A percentile compares a stretch with the other conserved stretches of the same genome.
Evolutionary conservation across 2,797 vertebrate genomes (phyloP).

Genomic region (Typhlichthys subterraneus): DNA sequence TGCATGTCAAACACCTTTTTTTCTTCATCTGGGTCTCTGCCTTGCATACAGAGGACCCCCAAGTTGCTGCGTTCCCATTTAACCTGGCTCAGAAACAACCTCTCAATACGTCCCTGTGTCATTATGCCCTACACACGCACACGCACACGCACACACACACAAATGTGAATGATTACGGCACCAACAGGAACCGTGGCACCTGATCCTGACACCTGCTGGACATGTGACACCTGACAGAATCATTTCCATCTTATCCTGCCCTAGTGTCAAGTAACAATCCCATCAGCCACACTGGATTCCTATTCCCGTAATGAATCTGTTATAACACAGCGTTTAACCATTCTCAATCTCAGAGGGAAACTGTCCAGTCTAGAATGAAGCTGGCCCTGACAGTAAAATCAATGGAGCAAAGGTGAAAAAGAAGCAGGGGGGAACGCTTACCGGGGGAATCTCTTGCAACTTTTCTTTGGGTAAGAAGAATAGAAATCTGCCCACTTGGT

Average conservation of each 20-base stretch:
- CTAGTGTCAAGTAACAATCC: constrained; percentile 50
- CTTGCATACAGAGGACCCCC: constrained; percentile 64
- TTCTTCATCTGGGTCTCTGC: constrained; percentile 37
- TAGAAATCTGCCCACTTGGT: constrained; percentile 74
- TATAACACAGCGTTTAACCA: not conserved
- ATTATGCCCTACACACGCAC: constrained; percentile 69
- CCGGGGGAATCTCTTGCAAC: constrained; percentile 70
- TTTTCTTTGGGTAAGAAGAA: constrained; percentile 72
- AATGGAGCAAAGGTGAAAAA: not conserved
- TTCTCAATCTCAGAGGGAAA: not conserved
- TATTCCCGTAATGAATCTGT: constrained; percentile 20
- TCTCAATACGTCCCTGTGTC: constrained; percentile 75
- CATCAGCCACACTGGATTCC: constrained; percentile 23
- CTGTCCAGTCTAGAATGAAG: not conserved
- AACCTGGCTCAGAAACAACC: constrained; percentile 74
- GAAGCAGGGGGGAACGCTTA: constrained; percentile 40
- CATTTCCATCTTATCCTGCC: constrained; percentile 46
- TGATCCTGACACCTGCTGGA: constrained; percentile 51
- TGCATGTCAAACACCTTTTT: constrained; percentile 60
- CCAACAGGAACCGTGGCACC: constrained; percentile 41
- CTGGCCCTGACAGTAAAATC: not conserved
- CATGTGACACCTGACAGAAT: constrained; percentile 51
- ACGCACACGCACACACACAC: constrained; percentile 11
- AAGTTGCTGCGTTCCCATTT: constrained; percentile 69
- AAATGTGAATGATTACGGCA: constrained; percentile 10